Evolutionary conservation across 2,888 invertebrate species (phyloP), one percentile per base, ranked within the genome.

Genomic region (Neocrepidodera transversa): DNA sequence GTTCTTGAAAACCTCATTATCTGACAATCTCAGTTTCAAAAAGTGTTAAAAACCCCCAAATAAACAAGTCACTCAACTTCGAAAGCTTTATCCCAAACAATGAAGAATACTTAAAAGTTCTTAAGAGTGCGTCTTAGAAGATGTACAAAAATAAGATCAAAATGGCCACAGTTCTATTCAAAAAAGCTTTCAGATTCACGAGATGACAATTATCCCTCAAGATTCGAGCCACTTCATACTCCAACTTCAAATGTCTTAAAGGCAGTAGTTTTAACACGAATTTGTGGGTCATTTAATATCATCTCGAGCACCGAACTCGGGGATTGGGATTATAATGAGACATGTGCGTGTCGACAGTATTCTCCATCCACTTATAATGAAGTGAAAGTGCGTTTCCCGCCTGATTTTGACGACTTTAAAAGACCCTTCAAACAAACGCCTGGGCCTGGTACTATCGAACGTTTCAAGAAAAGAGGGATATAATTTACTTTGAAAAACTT

Each of bases 401-500:
- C 64, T 63, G 64, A 48, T 55, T 65, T 62, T 66, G 66, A 66
- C 64, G 61, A 64, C 64, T 66, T 64, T 64, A 55, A 60, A 63
- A 65, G 59, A 56, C 64, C 63, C 61, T 64, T 60, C 53, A 58
- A 62, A 56, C 58, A 55, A 63, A 58, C 60, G 64, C 62, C 56
- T 56, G 61, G 62, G 63, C 58, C 58, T 58, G 61, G 63, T 62
- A 64, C 64, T 52, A 58, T 64, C 51, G 45, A 59, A 54, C 55
- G 38, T 62, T 60, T 60, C 57, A 51, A 62, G 47, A 49, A 53
- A 63, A 59, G 51, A 58, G 61, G 62, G 58, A 53, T 43, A 55
- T 58, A 61, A 62, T 64, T 64, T 63, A 60, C 62, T 59, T 64
- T 57, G 58, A 56, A 45, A 61, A 66, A 60, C 64, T 61, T 55